These are phyloP conservation scores for Torymus aiolomorphi DNA, from an alignment of 2,888 invertebrate genomes.

Conservation along the genomic window DNA sequence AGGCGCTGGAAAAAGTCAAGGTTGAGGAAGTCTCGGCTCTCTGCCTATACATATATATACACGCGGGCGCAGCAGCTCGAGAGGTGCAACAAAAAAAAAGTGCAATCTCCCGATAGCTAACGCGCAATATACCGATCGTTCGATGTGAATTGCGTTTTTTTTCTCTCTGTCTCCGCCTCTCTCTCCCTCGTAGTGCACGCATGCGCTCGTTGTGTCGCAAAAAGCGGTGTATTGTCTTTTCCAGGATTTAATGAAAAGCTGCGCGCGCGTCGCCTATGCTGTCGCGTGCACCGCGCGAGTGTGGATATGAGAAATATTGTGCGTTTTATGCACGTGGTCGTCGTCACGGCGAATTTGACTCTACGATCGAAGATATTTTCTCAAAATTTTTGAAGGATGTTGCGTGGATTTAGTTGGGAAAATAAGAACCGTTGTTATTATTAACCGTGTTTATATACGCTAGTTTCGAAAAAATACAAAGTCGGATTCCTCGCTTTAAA, in stretches of 20 bases:
- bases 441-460: too few species aligned
- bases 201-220: constrained; percentile 28
- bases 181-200: too few species aligned
- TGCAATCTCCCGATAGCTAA: constrained; percentile 38
- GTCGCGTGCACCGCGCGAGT: neutral
- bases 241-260: constrained; percentile 45
- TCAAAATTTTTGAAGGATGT: neutral
- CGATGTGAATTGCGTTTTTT: constrained; percentile 48
- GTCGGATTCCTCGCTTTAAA: too few species aligned
- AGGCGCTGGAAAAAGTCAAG: constrained; percentile 58
- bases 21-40: constrained; percentile 54
- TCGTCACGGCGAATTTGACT: too few species aligned
- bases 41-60: too few species aligned
- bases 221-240: constrained; percentile 34
- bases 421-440: too few species aligned
- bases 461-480: too few species aligned
- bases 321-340: too few species aligned
- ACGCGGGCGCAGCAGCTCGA: neutral
- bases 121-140: constrained; percentile 48
- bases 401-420: too few species aligned
- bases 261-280: neutral
- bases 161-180: constrained; percentile 4
- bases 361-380: neutral
- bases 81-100: constrained; percentile 15
- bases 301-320: neutral